Percentiles rank a stretch among this genome's conserved stretches.
Evolutionary conservation across 2,113 vertebrate genomes (phyloP).

Genomic region (Rhea americana): DNA sequence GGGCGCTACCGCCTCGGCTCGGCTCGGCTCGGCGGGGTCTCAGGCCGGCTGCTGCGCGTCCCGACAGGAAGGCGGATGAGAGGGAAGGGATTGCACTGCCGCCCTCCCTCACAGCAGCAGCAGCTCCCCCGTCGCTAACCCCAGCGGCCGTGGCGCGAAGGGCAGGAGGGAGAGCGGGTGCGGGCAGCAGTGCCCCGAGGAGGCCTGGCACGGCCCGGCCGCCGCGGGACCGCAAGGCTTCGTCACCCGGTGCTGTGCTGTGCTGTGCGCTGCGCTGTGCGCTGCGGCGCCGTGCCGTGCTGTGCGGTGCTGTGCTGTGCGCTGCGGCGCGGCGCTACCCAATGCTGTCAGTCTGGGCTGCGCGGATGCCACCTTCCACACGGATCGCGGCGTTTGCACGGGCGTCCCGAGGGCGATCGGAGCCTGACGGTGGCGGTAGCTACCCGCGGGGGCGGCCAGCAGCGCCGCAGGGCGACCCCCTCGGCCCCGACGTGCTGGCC

Average conservation of each 20-base stretch:
- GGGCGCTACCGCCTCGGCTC: neutral
- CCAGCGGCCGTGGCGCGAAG: neutral
- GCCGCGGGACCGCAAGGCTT: fast-evolving
- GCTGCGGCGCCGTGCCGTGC: neutral
- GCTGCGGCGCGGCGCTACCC: neutral
- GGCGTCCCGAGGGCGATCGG: neutral
- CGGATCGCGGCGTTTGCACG: neutral
- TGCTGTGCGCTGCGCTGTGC: no score
- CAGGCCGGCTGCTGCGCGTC: no score
- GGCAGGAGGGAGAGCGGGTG: neutral
- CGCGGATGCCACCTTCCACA: no score
- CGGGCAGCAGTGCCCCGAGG: no score
- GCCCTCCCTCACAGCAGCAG: neutral
- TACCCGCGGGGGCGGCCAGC: neutral
- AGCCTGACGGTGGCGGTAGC: neutral
- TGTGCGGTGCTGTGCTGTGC: no score
- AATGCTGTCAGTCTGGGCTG: no score
- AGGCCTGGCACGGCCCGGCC: no score
- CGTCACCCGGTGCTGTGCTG: neutral
- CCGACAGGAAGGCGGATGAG: neutral
- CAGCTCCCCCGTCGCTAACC: neutral
- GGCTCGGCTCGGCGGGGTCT: neutral
- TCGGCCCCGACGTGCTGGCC: neutral
- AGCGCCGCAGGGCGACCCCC: neutral
- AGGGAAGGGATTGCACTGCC: neutral